phyloP scores from a whole-genome alignment of 1,140 invertebrate genomes.

The Drosophila teissieri region DNA sequence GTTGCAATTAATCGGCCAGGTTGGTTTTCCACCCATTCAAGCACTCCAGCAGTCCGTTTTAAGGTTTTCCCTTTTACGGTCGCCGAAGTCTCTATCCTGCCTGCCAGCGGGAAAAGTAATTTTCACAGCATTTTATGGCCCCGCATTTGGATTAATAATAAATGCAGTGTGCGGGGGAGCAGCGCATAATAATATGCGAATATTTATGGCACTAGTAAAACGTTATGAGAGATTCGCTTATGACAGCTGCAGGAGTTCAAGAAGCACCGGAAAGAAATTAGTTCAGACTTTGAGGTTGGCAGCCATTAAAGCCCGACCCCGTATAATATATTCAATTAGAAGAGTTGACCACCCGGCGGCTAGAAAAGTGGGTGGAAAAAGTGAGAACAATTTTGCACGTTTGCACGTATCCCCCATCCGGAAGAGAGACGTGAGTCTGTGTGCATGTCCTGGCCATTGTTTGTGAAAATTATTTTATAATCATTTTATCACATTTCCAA shows the following conservation, averaged over 20 bases:
- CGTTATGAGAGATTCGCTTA: constrained; percentile 47
- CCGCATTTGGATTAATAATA: constrained; percentile 70
- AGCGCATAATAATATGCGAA: constrained; percentile 36
- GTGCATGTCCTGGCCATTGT: constrained; percentile 59
- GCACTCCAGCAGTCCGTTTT: constrained; percentile 3
- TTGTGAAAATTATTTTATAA: constrained; percentile 81
- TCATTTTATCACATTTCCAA: constrained; percentile 80
- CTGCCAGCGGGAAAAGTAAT: constrained; percentile 34
- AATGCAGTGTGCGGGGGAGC: constrained; percentile 41
- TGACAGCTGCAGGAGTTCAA: constrained; percentile 15
- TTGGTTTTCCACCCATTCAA: neutral
- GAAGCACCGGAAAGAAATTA: constrained; percentile 20
- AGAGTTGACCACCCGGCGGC: constrained; percentile 20
- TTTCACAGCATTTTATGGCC: constrained; percentile 56
- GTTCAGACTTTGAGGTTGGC: constrained; percentile 22
- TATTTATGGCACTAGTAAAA: constrained; percentile 66
- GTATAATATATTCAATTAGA: constrained; percentile 66
- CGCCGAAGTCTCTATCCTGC: constrained; percentile 1
- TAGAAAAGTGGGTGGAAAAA: constrained; percentile 19
- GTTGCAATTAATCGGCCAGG: constrained; percentile 19
- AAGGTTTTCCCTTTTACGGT: constrained; percentile 14
- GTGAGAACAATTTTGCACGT: constrained; percentile 44
- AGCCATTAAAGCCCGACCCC: constrained; percentile 49
- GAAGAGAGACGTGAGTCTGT: constrained; percentile 39
- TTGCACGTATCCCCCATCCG: constrained; percentile 44